Base-by-base conservation (phyloP, 2,113 vertebrate species). In the Vulpes vulpes region DNA sequence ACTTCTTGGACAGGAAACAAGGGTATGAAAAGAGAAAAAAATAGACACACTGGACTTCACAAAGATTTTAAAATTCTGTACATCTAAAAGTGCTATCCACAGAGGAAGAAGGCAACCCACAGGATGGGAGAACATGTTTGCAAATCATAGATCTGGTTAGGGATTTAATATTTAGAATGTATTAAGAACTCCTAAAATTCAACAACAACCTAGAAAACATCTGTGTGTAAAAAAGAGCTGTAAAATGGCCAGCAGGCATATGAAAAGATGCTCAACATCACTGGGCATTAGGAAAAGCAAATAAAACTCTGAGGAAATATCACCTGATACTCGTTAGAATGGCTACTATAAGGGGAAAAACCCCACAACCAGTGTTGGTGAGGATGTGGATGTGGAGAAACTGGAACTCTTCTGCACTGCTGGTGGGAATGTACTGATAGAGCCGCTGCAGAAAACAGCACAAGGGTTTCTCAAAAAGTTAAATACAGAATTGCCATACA, bases 381-480 rank as follows among this genome's bases (percentile, higher is more conserved):
- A 53, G 59, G 11, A 23, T 16, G 25, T 23, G 22, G 55, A 80
- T 16, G 25, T 23, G 17, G 60, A 80, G 32, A 91, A 73, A 84
- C 0, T 16, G 32, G 17, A 87, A 43, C 17, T 14, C 49, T 35
- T n/a, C 62, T 30, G 16, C 78, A 8, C 49, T 16, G 12, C 1
- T 1, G 35, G 23, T 2, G 2, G 27, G 38, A n/a, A 49, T 0
- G 17, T 51, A 60, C n/a, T 51, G 22, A 51, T 14, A 17, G 5
- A 16, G 59, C 27, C 11, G 0, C 43, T 60, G 22, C 2, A 60
- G 51, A 89, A 78, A 85, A 79, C 5, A 88, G 43, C 8, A 53
- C 15, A 62, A 87, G 60, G 57, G 10, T 23, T 55, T 71, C 86
- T 73, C 49, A 12, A 20, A 80, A 69, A 67, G 60, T 7, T 57